Conservation (phyloP, 2,797 vertebrate species). For the Melanotaenia maccullochi region DNA sequence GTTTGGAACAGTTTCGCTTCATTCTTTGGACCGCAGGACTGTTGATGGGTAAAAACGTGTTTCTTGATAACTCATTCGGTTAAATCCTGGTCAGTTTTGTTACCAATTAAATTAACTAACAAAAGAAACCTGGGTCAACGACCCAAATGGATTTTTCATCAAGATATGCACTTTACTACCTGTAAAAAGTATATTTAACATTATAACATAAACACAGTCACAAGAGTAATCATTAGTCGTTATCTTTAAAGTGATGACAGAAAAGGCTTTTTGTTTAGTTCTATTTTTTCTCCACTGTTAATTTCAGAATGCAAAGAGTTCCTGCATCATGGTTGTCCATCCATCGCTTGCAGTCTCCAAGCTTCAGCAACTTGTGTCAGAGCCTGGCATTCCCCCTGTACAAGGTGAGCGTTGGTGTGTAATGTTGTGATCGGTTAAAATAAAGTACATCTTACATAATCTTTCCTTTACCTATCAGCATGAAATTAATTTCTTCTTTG, state of each 20-base stretch:
- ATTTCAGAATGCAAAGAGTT: conserved; percentile 64
- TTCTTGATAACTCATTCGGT: not conserved
- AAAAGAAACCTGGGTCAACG: not conserved
- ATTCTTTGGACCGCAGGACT: conserved; percentile 77
- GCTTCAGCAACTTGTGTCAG: conserved; percentile 74
- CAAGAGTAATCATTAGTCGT: not conserved
- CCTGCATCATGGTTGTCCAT: conserved; percentile 82
- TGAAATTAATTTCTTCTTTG: not conserved
- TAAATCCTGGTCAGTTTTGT: not conserved
- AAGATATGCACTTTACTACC: not conserved
- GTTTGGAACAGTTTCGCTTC: conserved; percentile 76
- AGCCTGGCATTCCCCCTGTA: conserved; percentile 79
- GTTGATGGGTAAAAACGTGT: conserved; percentile 73
- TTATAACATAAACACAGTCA: not conserved
- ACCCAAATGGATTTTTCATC: not conserved
- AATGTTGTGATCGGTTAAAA: not conserved
- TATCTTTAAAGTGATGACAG: not conserved
- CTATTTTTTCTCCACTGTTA: not conserved
- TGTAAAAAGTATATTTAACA: not conserved
- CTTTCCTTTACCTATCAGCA: not conserved
- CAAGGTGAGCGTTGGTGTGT: conserved; percentile 70
- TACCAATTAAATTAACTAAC: not conserved
- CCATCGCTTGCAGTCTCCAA: conserved; percentile 72
- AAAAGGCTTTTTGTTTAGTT: not conserved
- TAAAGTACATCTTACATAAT: not conserved